These are phyloP conservation scores for Temnothorax rugatulus DNA, from an alignment of 2,888 invertebrate genomes.

Conservation along the genomic window DNA sequence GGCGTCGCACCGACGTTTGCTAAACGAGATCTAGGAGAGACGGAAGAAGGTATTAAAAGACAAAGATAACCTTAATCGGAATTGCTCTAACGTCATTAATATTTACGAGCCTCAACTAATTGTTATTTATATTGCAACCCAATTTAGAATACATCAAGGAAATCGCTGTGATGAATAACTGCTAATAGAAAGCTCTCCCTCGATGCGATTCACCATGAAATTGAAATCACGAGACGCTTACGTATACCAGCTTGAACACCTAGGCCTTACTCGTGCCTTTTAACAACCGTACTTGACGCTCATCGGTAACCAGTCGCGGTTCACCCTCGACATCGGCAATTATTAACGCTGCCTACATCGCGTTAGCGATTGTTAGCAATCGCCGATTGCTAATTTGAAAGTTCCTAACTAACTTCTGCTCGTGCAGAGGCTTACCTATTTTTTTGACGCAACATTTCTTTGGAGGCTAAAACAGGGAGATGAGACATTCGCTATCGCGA, in stretches of 20 bases:
- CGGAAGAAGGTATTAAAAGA: not conserved
- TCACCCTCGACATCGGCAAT: constrained; percentile 32
- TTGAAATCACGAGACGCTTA: constrained; percentile 37
- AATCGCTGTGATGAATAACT: not conserved
- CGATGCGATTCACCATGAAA: constrained; percentile 26
- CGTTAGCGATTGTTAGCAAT: constrained; percentile 44
- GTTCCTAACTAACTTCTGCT: constrained; percentile 68
- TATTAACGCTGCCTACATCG: not conserved
- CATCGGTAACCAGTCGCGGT: constrained; percentile 35
- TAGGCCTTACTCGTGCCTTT: constrained; percentile 63
- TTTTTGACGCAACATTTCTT: constrained; percentile 25
- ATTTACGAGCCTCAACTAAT: not conserved
- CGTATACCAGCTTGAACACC: constrained; percentile 55
- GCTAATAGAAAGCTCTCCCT: not conserved
- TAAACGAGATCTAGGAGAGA: not conserved
- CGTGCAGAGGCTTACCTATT: constrained; percentile 57
- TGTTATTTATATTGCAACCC: not conserved
- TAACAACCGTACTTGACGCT: constrained; percentile 44
- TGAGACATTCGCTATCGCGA: constrained; percentile 23
- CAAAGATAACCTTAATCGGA: not conserved
- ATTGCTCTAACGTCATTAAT: not conserved
- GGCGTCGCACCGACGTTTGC: not conserved
- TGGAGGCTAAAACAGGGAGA: constrained; percentile 10
- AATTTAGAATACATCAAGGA: not conserved
- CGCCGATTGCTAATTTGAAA: constrained; percentile 61